Conservation (phyloP, 2,113 vertebrate species). For the Capreolus pygargus region DNA sequence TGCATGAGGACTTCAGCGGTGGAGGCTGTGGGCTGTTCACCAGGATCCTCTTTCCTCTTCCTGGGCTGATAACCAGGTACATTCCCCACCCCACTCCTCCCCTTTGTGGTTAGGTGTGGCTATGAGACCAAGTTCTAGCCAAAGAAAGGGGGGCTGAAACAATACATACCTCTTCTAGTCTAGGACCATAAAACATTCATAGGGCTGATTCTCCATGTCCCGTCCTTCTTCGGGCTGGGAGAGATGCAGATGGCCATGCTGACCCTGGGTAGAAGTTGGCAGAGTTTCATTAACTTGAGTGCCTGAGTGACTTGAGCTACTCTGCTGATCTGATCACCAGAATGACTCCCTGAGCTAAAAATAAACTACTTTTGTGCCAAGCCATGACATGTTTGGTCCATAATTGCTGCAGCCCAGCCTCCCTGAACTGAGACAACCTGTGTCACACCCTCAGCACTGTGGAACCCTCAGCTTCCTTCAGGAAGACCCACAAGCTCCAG, state of each 20-base stretch:
- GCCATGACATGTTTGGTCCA: background rate
- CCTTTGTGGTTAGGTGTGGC: background rate
- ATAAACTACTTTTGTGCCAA: background rate
- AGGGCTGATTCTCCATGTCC: background rate
- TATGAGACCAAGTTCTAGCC: background rate
- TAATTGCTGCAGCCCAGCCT: background rate
- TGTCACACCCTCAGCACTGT: accelerated
- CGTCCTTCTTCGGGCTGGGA: background rate
- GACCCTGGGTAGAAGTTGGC: background rate
- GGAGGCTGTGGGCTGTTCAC: too few relatives aligned
- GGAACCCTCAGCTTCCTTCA: background rate
- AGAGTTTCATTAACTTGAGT: background rate
- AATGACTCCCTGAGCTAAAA: background rate
- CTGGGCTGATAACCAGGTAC: background rate
- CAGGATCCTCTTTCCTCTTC: background rate
- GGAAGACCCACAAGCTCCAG: background rate
- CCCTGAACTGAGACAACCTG: background rate
- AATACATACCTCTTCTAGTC: background rate
- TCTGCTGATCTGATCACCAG: background rate
- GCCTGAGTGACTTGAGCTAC: background rate
- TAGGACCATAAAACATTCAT: background rate
- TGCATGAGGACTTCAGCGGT: background rate
- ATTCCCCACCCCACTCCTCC: background rate
- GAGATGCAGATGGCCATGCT: background rate
- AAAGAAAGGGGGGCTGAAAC: background rate